These are phyloP conservation scores for Pseudococcus viburni DNA, from an alignment of 2,888 invertebrate genomes.

Conservation along the genomic window DNA sequence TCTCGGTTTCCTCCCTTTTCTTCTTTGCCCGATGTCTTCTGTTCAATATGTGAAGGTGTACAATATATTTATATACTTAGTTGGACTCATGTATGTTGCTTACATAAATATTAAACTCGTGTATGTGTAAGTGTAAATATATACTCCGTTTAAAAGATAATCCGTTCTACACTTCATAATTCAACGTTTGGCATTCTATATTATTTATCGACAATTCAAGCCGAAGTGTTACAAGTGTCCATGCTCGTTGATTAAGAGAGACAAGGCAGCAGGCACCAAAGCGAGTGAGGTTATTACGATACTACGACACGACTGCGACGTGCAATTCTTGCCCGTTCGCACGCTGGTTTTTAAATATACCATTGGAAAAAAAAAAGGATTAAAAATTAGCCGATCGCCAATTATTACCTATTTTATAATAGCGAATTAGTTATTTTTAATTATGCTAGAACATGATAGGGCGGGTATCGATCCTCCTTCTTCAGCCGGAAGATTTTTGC, in stretches of 20 bases:
- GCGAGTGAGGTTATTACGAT: too few species aligned
- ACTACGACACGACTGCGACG: background rate
- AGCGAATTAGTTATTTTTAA: slow-evolving; percentile 10
- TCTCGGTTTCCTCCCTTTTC: background rate
- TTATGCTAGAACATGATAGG: background rate
- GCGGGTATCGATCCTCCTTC: background rate
- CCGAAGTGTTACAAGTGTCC: slow-evolving; percentile 53
- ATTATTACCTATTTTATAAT: background rate
- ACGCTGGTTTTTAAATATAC: background rate
- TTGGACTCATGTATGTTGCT: background rate
- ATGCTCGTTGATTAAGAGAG: slow-evolving; percentile 54
- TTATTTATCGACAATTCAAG: slow-evolving; percentile 14
- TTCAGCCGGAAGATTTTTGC: too few species aligned
- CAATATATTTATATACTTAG: background rate
- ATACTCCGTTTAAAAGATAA: slow-evolving; percentile 37
- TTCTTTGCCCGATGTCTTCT: background rate
- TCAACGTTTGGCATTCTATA: slow-evolving; percentile 59
- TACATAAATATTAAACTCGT: too few species aligned
- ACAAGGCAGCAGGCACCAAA: background rate
- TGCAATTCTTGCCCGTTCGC: background rate
- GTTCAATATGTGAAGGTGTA: background rate
- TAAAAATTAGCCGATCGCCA: slow-evolving; percentile 4
- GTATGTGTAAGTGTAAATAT: background rate
- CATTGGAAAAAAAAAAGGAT: background rate
- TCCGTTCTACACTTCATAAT: slow-evolving; percentile 63